phyloP scores from a whole-genome alignment of 2,113 vertebrate genomes.

The Phrynosoma blainvillii region DNA sequence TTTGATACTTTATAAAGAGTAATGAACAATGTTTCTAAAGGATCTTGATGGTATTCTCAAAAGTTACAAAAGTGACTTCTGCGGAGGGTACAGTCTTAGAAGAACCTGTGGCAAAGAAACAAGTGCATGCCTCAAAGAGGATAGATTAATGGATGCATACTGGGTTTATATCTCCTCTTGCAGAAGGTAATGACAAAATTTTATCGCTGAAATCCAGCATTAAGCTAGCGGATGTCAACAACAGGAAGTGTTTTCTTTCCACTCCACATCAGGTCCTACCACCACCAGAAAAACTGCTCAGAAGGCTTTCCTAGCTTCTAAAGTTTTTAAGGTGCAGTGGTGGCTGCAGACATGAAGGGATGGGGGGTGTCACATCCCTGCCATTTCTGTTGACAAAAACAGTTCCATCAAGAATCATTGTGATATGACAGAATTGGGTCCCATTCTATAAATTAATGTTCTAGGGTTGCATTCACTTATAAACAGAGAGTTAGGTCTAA shows the following conservation, averaged over 20 bases:
- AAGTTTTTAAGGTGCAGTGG: too few relatives aligned
- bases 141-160: background rate
- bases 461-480: background rate
- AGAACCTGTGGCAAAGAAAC: background rate
- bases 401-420: too few relatives aligned
- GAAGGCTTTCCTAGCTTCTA: too few relatives aligned
- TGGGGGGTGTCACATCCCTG: too few relatives aligned
- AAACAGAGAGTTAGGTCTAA: background rate
- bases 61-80: background rate
- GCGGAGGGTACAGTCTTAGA: background rate
- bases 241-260: too few relatives aligned
- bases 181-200: background rate
- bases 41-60: background rate
- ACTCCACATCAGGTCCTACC: too few relatives aligned
- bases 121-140: background rate
- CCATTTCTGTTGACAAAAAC: too few relatives aligned
- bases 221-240: too few relatives aligned
- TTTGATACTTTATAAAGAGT: background rate
- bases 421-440: too few relatives aligned
- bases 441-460: background rate
- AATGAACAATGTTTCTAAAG: conserved; percentile 2
- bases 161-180: background rate
- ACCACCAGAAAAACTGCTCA: too few relatives aligned
- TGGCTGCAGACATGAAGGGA: too few relatives aligned
- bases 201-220: too few relatives aligned